These are phyloP conservation scores for Apistogramma diplotaenia DNA, from an alignment of 2,113 vertebrate genomes.

Conservation along the genomic window DNA sequence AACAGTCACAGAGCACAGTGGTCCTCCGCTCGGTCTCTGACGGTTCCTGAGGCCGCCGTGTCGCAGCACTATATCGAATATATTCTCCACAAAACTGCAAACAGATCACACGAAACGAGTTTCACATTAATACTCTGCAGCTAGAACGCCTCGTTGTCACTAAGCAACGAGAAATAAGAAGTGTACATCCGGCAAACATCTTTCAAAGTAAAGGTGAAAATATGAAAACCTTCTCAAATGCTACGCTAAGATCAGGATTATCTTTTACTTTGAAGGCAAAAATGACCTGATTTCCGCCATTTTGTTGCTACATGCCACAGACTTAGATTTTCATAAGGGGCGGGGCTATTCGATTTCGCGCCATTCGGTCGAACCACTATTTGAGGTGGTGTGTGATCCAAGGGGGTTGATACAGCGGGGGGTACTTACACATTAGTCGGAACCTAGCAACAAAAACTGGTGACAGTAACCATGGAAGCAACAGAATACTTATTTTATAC, in stretches of 20 bases:
- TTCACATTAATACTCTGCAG: neutral
- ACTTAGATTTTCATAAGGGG: neutral
- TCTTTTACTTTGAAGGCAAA: conserved; percentile 31
- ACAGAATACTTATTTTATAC: fast-evolving
- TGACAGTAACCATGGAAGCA: fast-evolving
- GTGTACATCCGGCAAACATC: fast-evolving
- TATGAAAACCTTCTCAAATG: fast-evolving
- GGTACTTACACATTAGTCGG: neutral
- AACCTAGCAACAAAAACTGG: neutral
- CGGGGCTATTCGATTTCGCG: conserved; percentile 54
- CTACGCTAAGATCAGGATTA: fast-evolving
- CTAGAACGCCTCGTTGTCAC: fast-evolving
- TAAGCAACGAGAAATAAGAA: fast-evolving
- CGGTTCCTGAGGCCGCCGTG: neutral
- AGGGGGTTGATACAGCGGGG: fast-evolving
- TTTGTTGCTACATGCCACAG: neutral
- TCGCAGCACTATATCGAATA: neutral
- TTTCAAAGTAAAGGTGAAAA: conserved; percentile 4
- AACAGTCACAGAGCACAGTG: neutral
- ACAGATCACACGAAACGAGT: no score
- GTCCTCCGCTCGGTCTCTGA: no score
- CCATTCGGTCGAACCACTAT: conserved; percentile 49
- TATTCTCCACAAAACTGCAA: neutral
- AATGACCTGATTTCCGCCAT: fast-evolving
- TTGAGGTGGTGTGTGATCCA: neutral